Evolutionary conservation across 2,888 invertebrate genomes (phyloP), one percentile per base, ranked within the genome.

Genomic region (Aphelenchoides bicaudatus): DNA sequence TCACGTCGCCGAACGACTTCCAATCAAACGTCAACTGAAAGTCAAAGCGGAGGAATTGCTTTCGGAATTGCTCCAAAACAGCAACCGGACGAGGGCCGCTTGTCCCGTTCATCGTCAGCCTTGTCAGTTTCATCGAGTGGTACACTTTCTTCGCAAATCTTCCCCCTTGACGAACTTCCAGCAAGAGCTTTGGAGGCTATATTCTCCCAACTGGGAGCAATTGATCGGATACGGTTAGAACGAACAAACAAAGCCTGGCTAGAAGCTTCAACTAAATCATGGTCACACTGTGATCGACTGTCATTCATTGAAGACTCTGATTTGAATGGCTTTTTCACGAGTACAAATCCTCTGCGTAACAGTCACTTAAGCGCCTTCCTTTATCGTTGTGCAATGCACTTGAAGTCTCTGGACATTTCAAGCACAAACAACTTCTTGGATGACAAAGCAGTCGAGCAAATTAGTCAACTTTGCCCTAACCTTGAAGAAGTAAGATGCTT

Each of bases 181-280:
- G 39, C 61, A 0, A 39, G 49, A 23, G 70, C 66, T n/a, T 50
- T 78, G 4, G 63, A 67, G 25, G 43, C 63, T n/a, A 63, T 79
- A 5, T 62, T 78, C 19, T 59, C 71, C 5, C 66, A 67, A 49
- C 49, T 75, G n/a, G 65, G 66, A 1, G 56, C 73, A 3, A 49
- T 65, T 6, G 78, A 79, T 39, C 70, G 75, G 29, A 65, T 79
- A 16, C 61, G 72, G n/a, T 19, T 74, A 10, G 78, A 78, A 61
- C 59, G 77, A 23, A 72, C 74, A 21, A 75, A 67, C 64, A 78
- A 78, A 52, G 58, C 61, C 29, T 78, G 71, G 67, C 67, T 75
- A 57, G 78, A 78, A 52, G 62, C 65, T 8, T 68, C 73, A 0
- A 69, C 75, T 13, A 76, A 70, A 58, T 71, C 74, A 1, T 75